Evolutionary conservation across 2,888 invertebrate species (phyloP).

Genomic region (Villa cingulata): DNA sequence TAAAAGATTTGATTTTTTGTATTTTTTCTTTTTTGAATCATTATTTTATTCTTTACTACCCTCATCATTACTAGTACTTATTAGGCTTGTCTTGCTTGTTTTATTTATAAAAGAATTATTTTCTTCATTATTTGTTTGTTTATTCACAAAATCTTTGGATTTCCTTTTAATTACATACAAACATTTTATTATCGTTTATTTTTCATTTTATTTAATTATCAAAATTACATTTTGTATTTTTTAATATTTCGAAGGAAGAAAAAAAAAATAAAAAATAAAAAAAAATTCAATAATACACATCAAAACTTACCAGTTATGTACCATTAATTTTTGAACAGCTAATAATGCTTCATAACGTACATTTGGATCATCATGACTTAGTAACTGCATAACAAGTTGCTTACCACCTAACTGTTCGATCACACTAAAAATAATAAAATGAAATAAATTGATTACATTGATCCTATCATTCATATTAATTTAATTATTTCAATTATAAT

Average conservation of each 20-base stretch:
- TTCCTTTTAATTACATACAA: not conserved
- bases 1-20: constrained; percentile 2
- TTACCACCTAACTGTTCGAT: constrained; percentile 98
- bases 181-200: not conserved
- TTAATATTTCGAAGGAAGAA: no score
- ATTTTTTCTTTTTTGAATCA: not conserved
- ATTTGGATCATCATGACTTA: constrained; percentile 96
- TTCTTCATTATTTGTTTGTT: not conserved
- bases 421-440: constrained; percentile 36
- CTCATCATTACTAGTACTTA: no score
- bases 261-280: not conserved
- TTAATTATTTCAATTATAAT: no score
- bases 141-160: constrained; percentile 5
- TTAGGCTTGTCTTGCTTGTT: not conserved
- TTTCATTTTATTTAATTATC: not conserved
- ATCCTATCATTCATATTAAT: not conserved
- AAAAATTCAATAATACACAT: no score
- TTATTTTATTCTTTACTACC: no score
- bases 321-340: constrained; percentile 99
- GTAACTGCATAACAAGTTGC: constrained; percentile 92
- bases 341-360: constrained; percentile 96
- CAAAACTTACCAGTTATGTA: constrained; percentile 82
- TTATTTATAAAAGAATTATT: not conserved
- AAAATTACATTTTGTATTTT: not conserved
- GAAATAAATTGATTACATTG: not conserved